Conservation (phyloP, 2,888 invertebrate genomes). For the Augochlorella aurata region DNA sequence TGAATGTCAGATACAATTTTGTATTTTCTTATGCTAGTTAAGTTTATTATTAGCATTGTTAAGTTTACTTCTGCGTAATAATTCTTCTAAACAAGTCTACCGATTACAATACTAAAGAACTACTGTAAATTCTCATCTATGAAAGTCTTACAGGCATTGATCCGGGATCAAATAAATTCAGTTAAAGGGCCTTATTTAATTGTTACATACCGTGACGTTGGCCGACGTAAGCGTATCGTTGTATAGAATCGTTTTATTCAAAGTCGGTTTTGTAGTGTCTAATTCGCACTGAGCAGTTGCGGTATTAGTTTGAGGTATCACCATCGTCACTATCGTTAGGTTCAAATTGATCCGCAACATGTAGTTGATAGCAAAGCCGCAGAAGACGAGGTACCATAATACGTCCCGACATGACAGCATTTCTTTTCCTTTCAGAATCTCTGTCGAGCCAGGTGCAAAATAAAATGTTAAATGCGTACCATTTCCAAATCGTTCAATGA, state of each 20-base stretch:
- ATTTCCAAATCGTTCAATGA: neutral
- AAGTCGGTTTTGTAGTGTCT: neutral
- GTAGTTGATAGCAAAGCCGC: constrained; percentile 87
- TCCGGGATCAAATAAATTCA: neutral
- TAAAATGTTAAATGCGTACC: neutral
- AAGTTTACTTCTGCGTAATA: no score
- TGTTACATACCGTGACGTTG: constrained; percentile 49
- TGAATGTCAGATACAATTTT: no score
- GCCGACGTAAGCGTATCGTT: neutral
- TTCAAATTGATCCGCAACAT: constrained; percentile 87
- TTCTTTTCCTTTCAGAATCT: constrained; percentile 64
- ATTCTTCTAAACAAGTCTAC: no score
- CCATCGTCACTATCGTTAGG: constrained; percentile 88
- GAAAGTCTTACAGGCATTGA: neutral
- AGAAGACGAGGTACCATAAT: constrained; percentile 86
- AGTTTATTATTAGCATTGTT: no score
- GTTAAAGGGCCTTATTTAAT: neutral
- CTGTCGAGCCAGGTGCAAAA: constrained; percentile 1
- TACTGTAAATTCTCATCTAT: neutral
- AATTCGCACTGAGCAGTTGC: constrained; percentile 70
- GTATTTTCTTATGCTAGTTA: no score
- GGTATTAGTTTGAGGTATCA: constrained; percentile 73
- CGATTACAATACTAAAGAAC: no score
- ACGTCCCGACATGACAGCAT: constrained; percentile 81
- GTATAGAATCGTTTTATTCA: constrained; percentile 26